Evolutionary conservation across 2,797 vertebrate genomes (phyloP), one percentile per base, ranked within the genome.

Genomic region (Cuniculus paca): DNA sequence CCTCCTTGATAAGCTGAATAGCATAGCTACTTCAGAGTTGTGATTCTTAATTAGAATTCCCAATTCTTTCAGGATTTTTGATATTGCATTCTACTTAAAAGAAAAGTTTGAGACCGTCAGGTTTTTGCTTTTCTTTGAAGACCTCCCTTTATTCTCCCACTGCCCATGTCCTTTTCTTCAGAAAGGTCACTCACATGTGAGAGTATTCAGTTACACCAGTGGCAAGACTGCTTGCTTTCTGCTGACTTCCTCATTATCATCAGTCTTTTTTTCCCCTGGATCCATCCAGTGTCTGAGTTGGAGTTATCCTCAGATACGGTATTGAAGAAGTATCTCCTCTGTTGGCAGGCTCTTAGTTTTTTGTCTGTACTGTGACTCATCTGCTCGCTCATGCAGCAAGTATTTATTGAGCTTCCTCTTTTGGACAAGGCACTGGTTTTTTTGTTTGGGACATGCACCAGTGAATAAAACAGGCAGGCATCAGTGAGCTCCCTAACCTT

Each of bases 11-110:
- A 74, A 61, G 54, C 45, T 86, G 80, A 61, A 74, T 86, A 86
- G 74, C 28, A 86, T 54, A 86, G 36, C 54, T 42, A 72, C 42
- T 72, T 79, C 31, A 50, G 56, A 42, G 39, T 60, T 79, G n/a
- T 42, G 70, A 24, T 90, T 94, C 74, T 72, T 72, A 52, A 85
- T 26, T 85, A 70, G 58, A 85, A 79, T 79, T 85, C 5, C 45
- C 28, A 52, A 12, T 77, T 92, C 60, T 78, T 77, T 90, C 22
- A 50, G 45, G 54, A 52, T 31, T 52, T 79, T 94, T 72, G 28
- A n/a, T 94, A 72, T 11, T 72, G 8, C 45, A 0, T n/a, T 79
- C 74, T 80, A 36, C 63, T 80, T 63, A 50, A 52, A 56, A 42
- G 86, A 48, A 34, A 79, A 60, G 50, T 60, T 36, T 72, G 45